These are phyloP conservation scores for Ectemnius continuus DNA, from an alignment of 2,888 invertebrate genomes.

Conservation along the genomic window DNA sequence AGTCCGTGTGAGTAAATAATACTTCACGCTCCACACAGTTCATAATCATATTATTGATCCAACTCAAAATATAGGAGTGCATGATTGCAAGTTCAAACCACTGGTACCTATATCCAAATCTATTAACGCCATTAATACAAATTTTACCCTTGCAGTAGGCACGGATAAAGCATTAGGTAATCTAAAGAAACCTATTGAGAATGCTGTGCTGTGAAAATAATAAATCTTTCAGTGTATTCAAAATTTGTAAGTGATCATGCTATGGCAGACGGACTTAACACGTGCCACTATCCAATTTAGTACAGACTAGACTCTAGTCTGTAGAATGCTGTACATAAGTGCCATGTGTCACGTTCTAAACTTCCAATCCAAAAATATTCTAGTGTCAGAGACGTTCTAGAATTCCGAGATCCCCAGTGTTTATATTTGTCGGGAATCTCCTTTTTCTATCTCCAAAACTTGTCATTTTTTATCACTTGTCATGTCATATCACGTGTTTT, in stretches of 20 bases:
- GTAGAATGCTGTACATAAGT: slow-evolving; percentile 60
- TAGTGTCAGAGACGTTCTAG: background rate
- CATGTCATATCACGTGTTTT: background rate
- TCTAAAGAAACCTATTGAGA: slow-evolving; percentile 73
- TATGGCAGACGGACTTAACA: slow-evolving; percentile 56
- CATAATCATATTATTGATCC: slow-evolving; percentile 36
- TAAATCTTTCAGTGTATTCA: slow-evolving; percentile 66
- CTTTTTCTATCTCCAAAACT: background rate
- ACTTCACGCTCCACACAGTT: slow-evolving; percentile 11
- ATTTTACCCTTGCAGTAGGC: slow-evolving; percentile 72
- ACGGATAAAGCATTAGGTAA: slow-evolving; percentile 76
- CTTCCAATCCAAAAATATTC: slow-evolving; percentile 3
- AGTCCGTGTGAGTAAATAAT: background rate
- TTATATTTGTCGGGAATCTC: background rate
- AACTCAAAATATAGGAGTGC: slow-evolving; percentile 29
- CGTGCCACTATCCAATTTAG: slow-evolving; percentile 47
- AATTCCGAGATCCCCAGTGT: background rate
- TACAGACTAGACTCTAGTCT: slow-evolving; percentile 57
- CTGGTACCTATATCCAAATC: no score
- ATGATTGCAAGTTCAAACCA: no score
- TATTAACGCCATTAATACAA: slow-evolving; percentile 31
- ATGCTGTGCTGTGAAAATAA: slow-evolving; percentile 73
- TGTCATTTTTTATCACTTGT: background rate
- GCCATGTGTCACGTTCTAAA: slow-evolving; percentile 34
- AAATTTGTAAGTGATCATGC: slow-evolving; percentile 77